phyloP scores from a whole-genome alignment of 2,888 invertebrate genomes.

The Allygus modestus region DNA sequence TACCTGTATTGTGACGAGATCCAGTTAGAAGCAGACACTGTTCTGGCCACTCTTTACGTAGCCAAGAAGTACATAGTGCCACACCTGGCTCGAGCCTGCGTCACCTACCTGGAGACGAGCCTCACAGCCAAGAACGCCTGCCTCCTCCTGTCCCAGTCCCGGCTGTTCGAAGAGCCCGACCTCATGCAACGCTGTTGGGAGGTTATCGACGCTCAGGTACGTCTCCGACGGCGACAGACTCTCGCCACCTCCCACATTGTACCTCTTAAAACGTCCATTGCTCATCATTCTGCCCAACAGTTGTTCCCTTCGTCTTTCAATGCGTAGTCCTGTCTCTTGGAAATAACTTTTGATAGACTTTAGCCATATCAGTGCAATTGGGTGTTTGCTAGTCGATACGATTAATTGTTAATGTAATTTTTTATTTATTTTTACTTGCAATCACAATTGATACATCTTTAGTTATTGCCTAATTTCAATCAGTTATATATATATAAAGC shows the following conservation, averaged over 20 bases:
- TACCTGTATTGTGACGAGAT: constrained; percentile 99
- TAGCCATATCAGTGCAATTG: constrained; percentile 1
- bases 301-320: constrained; percentile 46
- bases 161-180: constrained; percentile 97
- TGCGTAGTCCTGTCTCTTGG: background rate
- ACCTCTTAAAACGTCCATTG: constrained; percentile 55
- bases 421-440: background rate
- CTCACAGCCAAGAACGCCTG: constrained; percentile 98
- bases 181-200: constrained; percentile 98
- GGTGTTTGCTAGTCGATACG: constrained; percentile 8
- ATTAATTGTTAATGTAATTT: background rate
- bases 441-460: background rate
- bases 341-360: background rate
- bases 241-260: constrained; percentile 59
- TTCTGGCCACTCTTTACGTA: constrained; percentile 95
- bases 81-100: constrained; percentile 95
- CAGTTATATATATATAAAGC: no score
- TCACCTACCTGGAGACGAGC: constrained; percentile 96
- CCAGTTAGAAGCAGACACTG: constrained; percentile 95
- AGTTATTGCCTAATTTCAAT: no score
- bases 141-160: constrained; percentile 94
- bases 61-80: constrained; percentile 99
- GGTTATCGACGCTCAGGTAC: constrained; percentile 97
- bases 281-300: constrained; percentile 60
- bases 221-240: constrained; percentile 72